These are phyloP conservation scores for Barypeithes pellucidus DNA, from an alignment of 2,888 invertebrate species.

Conservation along the genomic window DNA sequence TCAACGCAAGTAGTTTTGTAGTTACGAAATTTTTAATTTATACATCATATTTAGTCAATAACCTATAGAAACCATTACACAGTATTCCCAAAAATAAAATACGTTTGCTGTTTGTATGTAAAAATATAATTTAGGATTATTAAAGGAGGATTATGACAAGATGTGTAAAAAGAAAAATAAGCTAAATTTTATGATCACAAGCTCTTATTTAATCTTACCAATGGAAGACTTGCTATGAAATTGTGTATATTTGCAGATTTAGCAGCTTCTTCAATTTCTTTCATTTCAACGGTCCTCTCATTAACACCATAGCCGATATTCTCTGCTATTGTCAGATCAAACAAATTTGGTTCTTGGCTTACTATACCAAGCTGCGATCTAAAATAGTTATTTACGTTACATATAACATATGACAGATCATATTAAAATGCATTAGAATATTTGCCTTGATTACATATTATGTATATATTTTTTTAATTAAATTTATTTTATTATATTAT, in stretches of 20 bases:
- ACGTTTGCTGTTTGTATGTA: too few relatives aligned
- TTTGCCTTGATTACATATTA: too few relatives aligned
- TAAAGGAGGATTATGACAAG: neutral
- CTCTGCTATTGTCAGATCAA: conserved; percentile 89
- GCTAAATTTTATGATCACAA: conserved; percentile 34
- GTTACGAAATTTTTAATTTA: too few relatives aligned
- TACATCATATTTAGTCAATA: too few relatives aligned
- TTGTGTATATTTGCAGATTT: conserved; percentile 90
- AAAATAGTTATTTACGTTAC: neutral
- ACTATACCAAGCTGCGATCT: conserved; percentile 87
- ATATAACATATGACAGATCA: neutral
- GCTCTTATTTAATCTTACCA: conserved; percentile 71
- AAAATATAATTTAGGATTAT: too few relatives aligned
- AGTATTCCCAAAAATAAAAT: too few relatives aligned
- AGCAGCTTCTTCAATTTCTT: conserved; percentile 85
- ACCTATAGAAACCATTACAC: too few relatives aligned
- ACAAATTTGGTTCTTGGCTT: conserved; percentile 93
- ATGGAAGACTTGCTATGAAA: conserved; percentile 84
- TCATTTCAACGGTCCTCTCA: conserved; percentile 75
- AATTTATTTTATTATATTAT: too few relatives aligned
- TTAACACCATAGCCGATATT: conserved; percentile 96
- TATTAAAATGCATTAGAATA: too few relatives aligned
- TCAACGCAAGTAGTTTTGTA: too few relatives aligned
- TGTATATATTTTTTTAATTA: too few relatives aligned
- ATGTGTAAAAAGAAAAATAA: neutral